phyloP scores from a whole-genome alignment of 2,888 invertebrate genomes.

The Helicoverpa assulta region DNA sequence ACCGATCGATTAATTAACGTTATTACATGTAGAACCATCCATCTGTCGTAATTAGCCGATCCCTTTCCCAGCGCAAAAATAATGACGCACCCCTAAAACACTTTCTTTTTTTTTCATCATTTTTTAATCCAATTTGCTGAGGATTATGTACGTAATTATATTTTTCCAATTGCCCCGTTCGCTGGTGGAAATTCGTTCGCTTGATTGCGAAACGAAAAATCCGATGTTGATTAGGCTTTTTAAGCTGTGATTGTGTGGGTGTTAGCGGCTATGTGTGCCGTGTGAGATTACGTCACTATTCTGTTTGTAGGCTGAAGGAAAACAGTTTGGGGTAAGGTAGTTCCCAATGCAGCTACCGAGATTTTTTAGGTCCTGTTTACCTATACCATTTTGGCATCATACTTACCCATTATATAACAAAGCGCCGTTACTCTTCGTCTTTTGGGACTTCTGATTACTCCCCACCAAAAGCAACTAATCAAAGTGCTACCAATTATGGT shows the following conservation, averaged over 20 bases:
- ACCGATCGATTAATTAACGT: slow-evolving; percentile 89
- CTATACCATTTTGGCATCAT: too few species aligned
- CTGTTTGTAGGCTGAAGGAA: slow-evolving; percentile 22
- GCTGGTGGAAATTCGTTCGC: slow-evolving; percentile 83
- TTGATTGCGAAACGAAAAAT: slow-evolving; percentile 86
- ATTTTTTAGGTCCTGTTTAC: neutral
- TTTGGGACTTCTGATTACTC: too few species aligned
- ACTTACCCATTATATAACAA: too few species aligned
- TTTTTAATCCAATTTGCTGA: slow-evolving; percentile 90
- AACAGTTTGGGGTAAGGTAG: slow-evolving; percentile 28
- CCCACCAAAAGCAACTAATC: too few species aligned
- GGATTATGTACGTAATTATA: slow-evolving; percentile 91
- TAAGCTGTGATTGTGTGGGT: slow-evolving; percentile 73
- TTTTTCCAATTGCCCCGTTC: slow-evolving; percentile 88
- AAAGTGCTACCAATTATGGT: too few species aligned
- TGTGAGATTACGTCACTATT: slow-evolving; percentile 50
- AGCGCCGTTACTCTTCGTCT: too few species aligned
- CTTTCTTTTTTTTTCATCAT: slow-evolving; percentile 87
- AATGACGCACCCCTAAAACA: slow-evolving; percentile 90
- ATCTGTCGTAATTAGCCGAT: slow-evolving; percentile 89
- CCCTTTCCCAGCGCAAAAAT: slow-evolving; percentile 87
- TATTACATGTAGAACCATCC: slow-evolving; percentile 88
- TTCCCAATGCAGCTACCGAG: slow-evolving; percentile 14
- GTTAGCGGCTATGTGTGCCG: slow-evolving; percentile 38
- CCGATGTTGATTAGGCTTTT: slow-evolving; percentile 87